These are phyloP conservation scores for Cetoscarus ocellatus DNA, from an alignment of 2,797 vertebrate species.

Conservation along the genomic window DNA sequence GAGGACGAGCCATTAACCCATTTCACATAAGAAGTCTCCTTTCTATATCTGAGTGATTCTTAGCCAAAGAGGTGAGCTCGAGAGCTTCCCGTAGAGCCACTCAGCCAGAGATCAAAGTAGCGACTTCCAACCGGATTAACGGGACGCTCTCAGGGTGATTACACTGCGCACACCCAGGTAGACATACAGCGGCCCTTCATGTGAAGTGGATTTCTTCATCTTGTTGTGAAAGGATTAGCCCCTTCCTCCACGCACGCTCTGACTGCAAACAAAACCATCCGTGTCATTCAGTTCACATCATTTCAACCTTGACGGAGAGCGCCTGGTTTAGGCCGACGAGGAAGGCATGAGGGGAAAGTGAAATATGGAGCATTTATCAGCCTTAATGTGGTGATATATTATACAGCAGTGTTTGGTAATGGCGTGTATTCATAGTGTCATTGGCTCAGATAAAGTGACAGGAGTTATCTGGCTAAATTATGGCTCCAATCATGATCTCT, in stretches of 20 bases:
- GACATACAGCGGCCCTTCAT: conserved; percentile 10
- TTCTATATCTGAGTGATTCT: conserved; percentile 58
- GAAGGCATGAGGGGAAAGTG: conserved; percentile 40
- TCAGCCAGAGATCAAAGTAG: conserved; percentile 58
- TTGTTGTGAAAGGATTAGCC: conserved; percentile 59
- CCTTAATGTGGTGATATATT: conserved; percentile 67
- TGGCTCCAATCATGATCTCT: conserved; percentile 68
- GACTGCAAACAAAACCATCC: conserved; percentile 36
- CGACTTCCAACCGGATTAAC: conserved; percentile 60
- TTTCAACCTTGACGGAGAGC: conserved; percentile 66
- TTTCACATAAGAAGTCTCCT: conserved; percentile 56
- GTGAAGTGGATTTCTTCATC: conserved; percentile 61
- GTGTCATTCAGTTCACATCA: conserved; percentile 33
- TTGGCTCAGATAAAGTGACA: conserved; percentile 77
- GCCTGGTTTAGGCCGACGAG: conserved; percentile 40
- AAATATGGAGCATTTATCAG: conserved; percentile 61
- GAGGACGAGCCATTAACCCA: conserved; percentile 52
- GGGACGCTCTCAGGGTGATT: conserved; percentile 54
- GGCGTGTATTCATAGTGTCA: conserved; percentile 72
- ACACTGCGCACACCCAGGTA: conserved; percentile 45
- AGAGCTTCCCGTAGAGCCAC: conserved; percentile 51
- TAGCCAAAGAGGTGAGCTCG: conserved; percentile 32
- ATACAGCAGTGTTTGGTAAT: conserved; percentile 71
- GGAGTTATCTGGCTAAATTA: conserved; percentile 77
- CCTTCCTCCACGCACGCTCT: background rate